Conservation (phyloP, 1,140 invertebrate genomes). For the Luehdorfia chinensis region DNA sequence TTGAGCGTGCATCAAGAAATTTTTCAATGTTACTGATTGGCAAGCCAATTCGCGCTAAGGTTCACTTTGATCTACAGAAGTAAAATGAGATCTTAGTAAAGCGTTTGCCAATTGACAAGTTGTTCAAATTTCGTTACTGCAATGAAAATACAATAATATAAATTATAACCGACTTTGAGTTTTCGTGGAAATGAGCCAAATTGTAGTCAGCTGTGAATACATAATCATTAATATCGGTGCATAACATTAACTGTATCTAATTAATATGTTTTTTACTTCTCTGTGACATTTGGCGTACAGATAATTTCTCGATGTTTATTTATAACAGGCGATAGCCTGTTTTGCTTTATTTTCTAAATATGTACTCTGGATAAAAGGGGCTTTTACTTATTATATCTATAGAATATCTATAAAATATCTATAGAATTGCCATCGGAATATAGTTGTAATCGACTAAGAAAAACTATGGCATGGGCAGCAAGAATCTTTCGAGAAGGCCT, state of each 20-base stretch:
- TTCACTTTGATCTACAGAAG: conserved; percentile 41
- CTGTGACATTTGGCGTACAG: too few species aligned
- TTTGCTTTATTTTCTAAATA: too few species aligned
- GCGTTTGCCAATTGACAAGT: conserved; percentile 34
- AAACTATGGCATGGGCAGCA: too few species aligned
- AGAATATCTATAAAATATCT: too few species aligned
- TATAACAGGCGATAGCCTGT: too few species aligned
- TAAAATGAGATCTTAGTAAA: conserved; percentile 24
- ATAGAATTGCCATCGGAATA: too few species aligned
- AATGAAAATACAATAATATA: conserved; percentile 15
- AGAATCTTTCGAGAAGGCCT: too few species aligned
- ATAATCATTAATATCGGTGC: conserved; percentile 7
- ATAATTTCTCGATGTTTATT: too few species aligned
- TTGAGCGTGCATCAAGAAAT: conserved; percentile 59
- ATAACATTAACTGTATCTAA: neutral
- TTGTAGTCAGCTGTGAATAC: conserved; percentile 22
- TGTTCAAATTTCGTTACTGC: conserved; percentile 11
- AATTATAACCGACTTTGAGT: conserved; percentile 11
- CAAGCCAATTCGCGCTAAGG: conserved; percentile 52
- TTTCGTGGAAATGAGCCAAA: conserved; percentile 37
- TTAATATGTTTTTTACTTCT: neutral
- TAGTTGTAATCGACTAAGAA: too few species aligned
- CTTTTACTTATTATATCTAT: too few species aligned
- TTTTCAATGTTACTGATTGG: conserved; percentile 48
- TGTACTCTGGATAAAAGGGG: too few species aligned